Conservation (phyloP, 2,888 invertebrate genomes). For the Pteria penguin region DNA sequence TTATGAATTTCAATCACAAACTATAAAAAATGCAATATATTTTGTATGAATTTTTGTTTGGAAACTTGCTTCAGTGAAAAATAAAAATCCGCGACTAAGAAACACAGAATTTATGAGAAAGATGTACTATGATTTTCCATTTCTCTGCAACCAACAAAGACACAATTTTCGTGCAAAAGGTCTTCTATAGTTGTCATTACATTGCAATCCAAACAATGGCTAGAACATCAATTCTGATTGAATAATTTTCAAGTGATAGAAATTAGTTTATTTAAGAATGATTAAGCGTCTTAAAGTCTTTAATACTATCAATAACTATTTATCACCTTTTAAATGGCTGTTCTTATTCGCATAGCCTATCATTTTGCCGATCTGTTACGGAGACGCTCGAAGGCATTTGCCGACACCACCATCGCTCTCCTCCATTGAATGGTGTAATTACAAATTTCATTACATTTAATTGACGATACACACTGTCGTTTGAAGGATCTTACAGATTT, state of each 20-base stretch:
- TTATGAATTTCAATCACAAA: too few species aligned
- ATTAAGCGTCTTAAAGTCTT: conserved; percentile 34
- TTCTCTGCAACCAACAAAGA: too few species aligned
- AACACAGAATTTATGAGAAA: too few species aligned
- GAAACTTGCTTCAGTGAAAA: too few species aligned
- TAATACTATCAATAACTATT: conserved; percentile 47
- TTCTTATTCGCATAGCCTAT: conserved; percentile 44
- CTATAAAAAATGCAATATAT: too few species aligned
- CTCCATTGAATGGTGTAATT: conserved; percentile 57
- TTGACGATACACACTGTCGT: conserved; percentile 55
- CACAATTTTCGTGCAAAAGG: too few species aligned
- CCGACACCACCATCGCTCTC: conserved; percentile 52
- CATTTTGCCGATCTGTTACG: conserved; percentile 53
- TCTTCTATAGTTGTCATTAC: too few species aligned
- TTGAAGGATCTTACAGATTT: conserved; percentile 45
- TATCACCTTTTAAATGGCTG: conserved; percentile 57
- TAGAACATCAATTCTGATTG: conserved; percentile 37
- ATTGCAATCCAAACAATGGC: too few species aligned
- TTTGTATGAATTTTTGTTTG: too few species aligned
- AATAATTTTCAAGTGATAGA: conserved; percentile 38
- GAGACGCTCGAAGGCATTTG: conserved; percentile 41
- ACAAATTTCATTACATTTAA: conserved; percentile 60
- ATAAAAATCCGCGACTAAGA: too few species aligned
- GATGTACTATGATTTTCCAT: too few species aligned
- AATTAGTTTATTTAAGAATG: conserved; percentile 43